A percentile compares a stretch with the other conserved stretches of the same genome.
phyloP scores from a whole-genome alignment of 2,113 vertebrate species.

The Illadopsis cleaveri region DNA sequence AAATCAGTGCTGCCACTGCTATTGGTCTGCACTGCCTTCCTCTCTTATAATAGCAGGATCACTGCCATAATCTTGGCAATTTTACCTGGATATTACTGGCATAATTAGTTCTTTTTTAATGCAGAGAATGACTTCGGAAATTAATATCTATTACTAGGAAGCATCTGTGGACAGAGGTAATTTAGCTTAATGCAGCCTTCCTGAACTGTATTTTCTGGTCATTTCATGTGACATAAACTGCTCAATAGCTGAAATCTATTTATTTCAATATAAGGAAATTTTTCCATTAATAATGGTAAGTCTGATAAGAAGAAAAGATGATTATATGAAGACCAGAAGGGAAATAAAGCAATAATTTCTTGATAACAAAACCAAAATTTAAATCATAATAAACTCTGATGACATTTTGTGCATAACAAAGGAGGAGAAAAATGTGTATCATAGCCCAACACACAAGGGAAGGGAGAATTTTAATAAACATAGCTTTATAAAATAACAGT shows the following conservation, averaged over 20 bases:
- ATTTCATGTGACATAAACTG: not conserved
- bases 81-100: not conserved
- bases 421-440: not conserved
- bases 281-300: not conserved
- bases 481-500: not conserved
- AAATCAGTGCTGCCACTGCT: not conserved
- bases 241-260: not conserved
- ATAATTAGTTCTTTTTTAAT: conserved; percentile 20
- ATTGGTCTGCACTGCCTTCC: not conserved
- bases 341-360: not conserved
- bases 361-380: not conserved
- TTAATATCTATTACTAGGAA: not conserved
- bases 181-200: not conserved
- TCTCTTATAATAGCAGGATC: not conserved
- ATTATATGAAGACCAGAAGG: not conserved
- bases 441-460: not conserved
- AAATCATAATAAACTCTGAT: not conserved
- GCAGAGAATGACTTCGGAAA: not conserved
- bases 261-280: conserved; percentile 1
- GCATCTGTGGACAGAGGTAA: not conserved
- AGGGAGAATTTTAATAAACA: not conserved
- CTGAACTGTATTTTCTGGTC: not conserved
- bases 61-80: not conserved
- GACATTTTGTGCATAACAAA: not conserved
- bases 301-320: not conserved